Base-by-base conservation (phyloP, 2,888 invertebrate genomes). In the Euplexia lucipara region DNA sequence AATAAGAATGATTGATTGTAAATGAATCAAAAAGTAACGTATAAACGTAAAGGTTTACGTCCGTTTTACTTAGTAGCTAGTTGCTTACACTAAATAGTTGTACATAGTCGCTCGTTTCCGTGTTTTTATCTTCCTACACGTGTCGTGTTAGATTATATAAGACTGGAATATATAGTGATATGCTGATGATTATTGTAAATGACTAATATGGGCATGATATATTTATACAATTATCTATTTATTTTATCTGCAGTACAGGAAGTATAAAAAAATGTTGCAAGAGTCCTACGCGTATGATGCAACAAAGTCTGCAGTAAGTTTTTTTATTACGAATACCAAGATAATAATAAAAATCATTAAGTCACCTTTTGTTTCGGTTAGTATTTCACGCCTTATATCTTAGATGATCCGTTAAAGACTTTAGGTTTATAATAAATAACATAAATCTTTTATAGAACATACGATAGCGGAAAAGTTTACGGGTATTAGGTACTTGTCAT, bases 91-190 rank as follows among this genome's bases (percentile, higher is more conserved):
- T 14, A 22, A 71, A 70, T 63, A 70, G 67, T 73, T 69, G 56
- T 52, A 73, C 74, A 71, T 59, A 72, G 75, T 71, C 69, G 49
- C 47, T 49, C 30, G 69, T 78, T 83, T 82, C 81, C 81, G 78
- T 73, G 70, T 76, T 77, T 70, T 66, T 75, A 72, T 67, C 78
- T 49, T 64, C 57, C 47, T 80, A 83, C 83, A 83, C 83, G 83
- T 82, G 82, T 77, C 69, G 30, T 67, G 32, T 42, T 68, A 58
- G 58, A 78, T 82, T 79, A 80, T 76, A 76, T 79, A 79, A 79
- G 66, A 78, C 69, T 65, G 53, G 49, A 48, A 60, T 56, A 70
- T 70, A 68, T 48, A 63, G 39, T 60, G 60, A 72, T 68, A 59
- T 67, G 65, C 54, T 52, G 39, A 67, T 70, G 57, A 64, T 67